Evolutionary conservation across 2,113 vertebrate genomes (phyloP).

Genomic region (Rhipidura dahli): DNA sequence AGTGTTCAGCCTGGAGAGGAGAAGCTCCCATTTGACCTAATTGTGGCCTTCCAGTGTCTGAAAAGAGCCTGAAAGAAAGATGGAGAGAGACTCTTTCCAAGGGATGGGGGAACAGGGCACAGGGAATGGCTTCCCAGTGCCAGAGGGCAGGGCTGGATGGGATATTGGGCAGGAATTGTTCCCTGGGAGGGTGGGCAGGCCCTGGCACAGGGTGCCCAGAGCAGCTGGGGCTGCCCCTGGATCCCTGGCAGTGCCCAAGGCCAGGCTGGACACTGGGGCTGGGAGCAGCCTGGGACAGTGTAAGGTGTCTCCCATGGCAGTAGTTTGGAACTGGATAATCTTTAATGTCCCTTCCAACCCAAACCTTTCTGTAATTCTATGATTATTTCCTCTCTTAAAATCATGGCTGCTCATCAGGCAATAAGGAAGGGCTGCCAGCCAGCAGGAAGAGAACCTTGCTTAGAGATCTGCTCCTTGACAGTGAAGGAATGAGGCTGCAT

Average conservation of each 20-base stretch:
- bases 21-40: neutral
- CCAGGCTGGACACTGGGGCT: neutral
- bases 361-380: neutral
- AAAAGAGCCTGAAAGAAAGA: too few species aligned
- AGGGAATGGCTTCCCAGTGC: neutral
- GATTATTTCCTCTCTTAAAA: neutral
- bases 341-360: neutral
- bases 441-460: neutral
- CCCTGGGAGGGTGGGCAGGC: neutral
- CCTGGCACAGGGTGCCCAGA: neutral
- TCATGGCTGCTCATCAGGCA: neutral
- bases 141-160: neutral
- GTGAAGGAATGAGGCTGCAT: neutral
- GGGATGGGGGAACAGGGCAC: neutral
- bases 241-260: neutral
- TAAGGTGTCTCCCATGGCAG: neutral
- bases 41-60: accelerated
- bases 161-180: neutral
- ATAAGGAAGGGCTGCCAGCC: neutral
- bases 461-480: neutral
- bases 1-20: neutral
- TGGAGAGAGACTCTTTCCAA: neutral
- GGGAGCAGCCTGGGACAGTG: neutral
- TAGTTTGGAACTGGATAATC: neutral
- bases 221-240: neutral